Evolutionary conservation across 2,888 invertebrate genomes (phyloP).

Genomic region (Drosophila histrio): DNA sequence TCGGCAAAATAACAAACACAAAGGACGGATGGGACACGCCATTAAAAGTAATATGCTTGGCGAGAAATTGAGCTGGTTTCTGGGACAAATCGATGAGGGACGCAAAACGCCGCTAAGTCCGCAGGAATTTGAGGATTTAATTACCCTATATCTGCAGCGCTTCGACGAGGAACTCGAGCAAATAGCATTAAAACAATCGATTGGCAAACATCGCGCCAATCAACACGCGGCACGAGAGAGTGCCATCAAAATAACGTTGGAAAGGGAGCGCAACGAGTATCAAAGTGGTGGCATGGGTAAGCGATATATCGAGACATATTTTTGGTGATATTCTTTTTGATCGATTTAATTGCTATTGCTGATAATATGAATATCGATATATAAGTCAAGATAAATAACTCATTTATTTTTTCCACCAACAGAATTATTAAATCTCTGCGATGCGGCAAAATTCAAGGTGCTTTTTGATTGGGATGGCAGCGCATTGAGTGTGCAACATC

Average conservation of each 20-base stretch:
- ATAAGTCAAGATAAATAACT: neutral
- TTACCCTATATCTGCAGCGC: slow-evolving; percentile 85
- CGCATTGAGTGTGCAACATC: slow-evolving; percentile 83
- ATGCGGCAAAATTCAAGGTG: slow-evolving; percentile 77
- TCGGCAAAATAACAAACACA: slow-evolving; percentile 84
- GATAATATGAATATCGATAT: neutral
- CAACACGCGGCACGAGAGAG: slow-evolving; percentile 93
- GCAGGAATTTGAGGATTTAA: slow-evolving; percentile 86
- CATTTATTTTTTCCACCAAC: neutral
- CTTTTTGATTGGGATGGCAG: slow-evolving; percentile 84
- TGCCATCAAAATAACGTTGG: slow-evolving; percentile 90
- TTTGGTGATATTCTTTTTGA: no score
- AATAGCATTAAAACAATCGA: slow-evolving; percentile 91
- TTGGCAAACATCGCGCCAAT: slow-evolving; percentile 87
- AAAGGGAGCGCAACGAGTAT: slow-evolving; percentile 90
- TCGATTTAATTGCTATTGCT: no score
- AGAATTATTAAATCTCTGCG: slow-evolving; percentile 82
- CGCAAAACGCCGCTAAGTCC: slow-evolving; percentile 85
- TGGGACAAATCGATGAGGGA: slow-evolving; percentile 86
- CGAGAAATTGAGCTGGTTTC: slow-evolving; percentile 92
- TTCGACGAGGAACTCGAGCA: slow-evolving; percentile 92
- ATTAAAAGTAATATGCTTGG: slow-evolving; percentile 90
- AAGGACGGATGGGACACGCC: slow-evolving; percentile 85
- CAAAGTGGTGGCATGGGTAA: slow-evolving; percentile 90
- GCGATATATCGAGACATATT: no score